Conservation (phyloP, 2,888 invertebrate species). For the Sarcophaga rosellei region DNA sequence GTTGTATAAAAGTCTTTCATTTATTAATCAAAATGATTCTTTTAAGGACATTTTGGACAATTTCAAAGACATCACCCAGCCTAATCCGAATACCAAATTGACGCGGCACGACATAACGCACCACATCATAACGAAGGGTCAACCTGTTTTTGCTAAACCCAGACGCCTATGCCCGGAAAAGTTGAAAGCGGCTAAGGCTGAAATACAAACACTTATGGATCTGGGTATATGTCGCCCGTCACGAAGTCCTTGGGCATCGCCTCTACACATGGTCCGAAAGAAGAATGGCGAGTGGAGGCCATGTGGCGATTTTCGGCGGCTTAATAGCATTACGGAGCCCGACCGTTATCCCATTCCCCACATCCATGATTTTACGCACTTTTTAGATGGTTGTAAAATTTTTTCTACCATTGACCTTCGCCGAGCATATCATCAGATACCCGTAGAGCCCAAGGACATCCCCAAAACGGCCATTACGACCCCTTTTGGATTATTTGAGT, state of each 20-base stretch:
- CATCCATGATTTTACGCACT: constrained; percentile 38
- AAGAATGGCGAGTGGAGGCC: constrained; percentile 11
- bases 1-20: too few relatives aligned
- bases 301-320: constrained; percentile 20
- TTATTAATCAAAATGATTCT: neutral
- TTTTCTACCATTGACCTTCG: constrained; percentile 55
- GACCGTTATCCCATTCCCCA: constrained; percentile 50
- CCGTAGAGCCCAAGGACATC: constrained; percentile 39
- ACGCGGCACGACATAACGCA: neutral
- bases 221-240: neutral
- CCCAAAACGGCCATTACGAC: constrained; percentile 55
- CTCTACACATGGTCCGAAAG: neutral
- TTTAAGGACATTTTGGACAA: neutral
- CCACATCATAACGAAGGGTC: neutral
- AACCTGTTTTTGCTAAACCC: neutral
- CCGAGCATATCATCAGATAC: constrained; percentile 61
- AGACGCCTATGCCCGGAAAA: neutral
- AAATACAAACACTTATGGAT: neutral
- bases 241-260: constrained; percentile 53
- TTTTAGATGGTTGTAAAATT: constrained; percentile 25
- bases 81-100: neutral
- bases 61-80: neutral
- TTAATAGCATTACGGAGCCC: constrained; percentile 33
- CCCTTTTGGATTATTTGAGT: constrained; percentile 3
- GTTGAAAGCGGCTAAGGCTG: neutral